Evolutionary conservation across 1,140 invertebrate species (phyloP).

Genomic region (Cataglyphis hispanica): DNA sequence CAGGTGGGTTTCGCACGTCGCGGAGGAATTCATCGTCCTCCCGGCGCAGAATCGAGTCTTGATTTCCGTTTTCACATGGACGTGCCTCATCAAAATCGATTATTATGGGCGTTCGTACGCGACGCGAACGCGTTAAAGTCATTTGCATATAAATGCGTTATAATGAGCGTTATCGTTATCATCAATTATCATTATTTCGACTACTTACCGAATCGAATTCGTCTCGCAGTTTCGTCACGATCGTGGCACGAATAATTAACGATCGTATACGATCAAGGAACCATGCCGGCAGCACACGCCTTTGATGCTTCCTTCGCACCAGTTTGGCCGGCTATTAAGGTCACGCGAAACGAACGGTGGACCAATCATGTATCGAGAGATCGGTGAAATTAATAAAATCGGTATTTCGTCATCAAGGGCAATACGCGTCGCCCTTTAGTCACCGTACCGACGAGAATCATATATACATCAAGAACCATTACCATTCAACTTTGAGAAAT

Average conservation of each 20-base stretch:
- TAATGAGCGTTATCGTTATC: constrained; percentile 67
- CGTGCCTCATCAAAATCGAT: constrained; percentile 54
- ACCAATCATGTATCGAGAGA: constrained; percentile 48
- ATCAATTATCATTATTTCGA: constrained; percentile 75
- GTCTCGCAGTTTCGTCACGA: constrained; percentile 54
- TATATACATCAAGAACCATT: neutral
- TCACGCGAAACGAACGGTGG: neutral
- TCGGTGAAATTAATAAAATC: constrained; percentile 54
- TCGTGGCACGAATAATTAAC: constrained; percentile 69
- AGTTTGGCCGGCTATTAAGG: constrained; percentile 42
- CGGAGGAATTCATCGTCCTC: constrained; percentile 45
- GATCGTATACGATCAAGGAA: constrained; percentile 53
- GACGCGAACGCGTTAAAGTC: constrained; percentile 45
- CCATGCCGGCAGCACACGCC: neutral
- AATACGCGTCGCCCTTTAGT: neutral
- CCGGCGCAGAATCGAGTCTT: constrained; percentile 47
- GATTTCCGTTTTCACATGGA: constrained; percentile 60
- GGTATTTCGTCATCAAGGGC: neutral
- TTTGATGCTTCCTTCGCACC: neutral
- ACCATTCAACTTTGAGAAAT: neutral
- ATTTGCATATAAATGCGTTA: constrained; percentile 51
- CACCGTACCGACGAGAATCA: neutral
- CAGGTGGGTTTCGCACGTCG: constrained; percentile 49
- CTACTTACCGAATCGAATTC: constrained; percentile 24
- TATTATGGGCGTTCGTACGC: constrained; percentile 30